Evolutionary conservation across 1,140 invertebrate species (phyloP), one percentile per base, ranked within the genome.

Genomic region (Drosophila equinoxialis): DNA sequence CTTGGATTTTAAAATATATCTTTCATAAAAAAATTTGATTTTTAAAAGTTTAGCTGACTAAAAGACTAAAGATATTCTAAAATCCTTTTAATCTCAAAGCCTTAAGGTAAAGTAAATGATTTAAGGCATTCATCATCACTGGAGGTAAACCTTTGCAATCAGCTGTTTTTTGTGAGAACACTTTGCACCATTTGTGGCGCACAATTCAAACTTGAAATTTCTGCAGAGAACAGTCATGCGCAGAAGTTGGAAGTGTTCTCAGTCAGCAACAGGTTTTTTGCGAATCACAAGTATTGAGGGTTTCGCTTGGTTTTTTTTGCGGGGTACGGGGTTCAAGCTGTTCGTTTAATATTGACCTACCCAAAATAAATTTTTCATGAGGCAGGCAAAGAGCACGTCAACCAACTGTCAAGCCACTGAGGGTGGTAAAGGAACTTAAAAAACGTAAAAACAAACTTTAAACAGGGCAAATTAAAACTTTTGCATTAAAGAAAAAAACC

Each of bases 301-400:
- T 8, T 2, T 51, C 20, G 45, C 2, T 20, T 48, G 0, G 17
- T 17, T 30, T 30, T 6, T 30, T 3, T 26, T 26, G 23, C 45
- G 45, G 45, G 45, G 8, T 20, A 5, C 1, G 45, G 45, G 8
- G 45, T 4, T 51, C 10, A 20, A 20, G 45, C 45, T 23, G 17
- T 11, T 51, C 45, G 45, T 51, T 51, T 51, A 51, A 51, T 51
- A 68, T 67, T 74, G 81, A 80, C 74, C 81, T 80, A 74, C 72
- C 81, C 65, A 51, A 78, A 85, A 74, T 85, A 69, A n/a, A 85
- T 81, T 71, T 85, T 84, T 66, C 51, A 81, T 81, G 65, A 66
- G 65, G 48, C 60, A 79, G 65, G 63, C 55, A 67, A 77, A 33
- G 42, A 33, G 35, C 14, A 55, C 57, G 60, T 58, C 70, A 65